Conservation (phyloP, 2,113 vertebrate genomes). For the Petroica traversi region DNA sequence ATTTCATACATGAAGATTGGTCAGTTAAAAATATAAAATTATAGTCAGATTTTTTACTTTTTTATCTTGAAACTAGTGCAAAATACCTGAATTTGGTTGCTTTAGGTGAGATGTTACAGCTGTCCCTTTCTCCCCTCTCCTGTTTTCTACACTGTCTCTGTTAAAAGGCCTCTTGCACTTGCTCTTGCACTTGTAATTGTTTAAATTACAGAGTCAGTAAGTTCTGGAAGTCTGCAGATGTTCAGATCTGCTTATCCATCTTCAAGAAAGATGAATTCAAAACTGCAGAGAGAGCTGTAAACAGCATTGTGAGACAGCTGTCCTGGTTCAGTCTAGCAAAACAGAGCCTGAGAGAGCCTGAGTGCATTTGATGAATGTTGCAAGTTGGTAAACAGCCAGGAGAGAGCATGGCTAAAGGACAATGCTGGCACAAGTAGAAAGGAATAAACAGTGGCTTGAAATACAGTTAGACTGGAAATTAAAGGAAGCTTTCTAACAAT, state of each 20-base stretch:
- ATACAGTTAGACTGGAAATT: constrained; percentile 24
- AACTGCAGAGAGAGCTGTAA: neutral
- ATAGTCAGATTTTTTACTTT: neutral
- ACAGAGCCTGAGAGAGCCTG: neutral
- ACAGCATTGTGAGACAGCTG: neutral
- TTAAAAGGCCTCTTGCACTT: neutral
- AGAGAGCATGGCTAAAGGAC: constrained; percentile 15
- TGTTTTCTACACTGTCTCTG: neutral
- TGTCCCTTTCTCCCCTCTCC: neutral
- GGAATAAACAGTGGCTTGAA: neutral
- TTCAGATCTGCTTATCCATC: neutral
- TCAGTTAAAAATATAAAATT: neutral
- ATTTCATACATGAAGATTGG: neutral
- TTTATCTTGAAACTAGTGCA: neutral
- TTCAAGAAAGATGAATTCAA: neutral
- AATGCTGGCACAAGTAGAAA: constrained; percentile 52
- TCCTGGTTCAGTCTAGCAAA: constrained; percentile 12
- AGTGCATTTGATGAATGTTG: neutral
- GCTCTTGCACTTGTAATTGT: too few species aligned
- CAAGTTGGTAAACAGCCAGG: constrained; percentile 8
- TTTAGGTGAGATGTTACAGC: neutral
- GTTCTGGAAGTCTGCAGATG: neutral
- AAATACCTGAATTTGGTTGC: neutral
- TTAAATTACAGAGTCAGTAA: neutral
- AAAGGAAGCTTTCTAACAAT: constrained; percentile 32